A percentile compares a stretch with the other conserved stretches of the same genome.
Conservation (phyloP, 2,888 invertebrate species). For the Pegoplata infirma region DNA sequence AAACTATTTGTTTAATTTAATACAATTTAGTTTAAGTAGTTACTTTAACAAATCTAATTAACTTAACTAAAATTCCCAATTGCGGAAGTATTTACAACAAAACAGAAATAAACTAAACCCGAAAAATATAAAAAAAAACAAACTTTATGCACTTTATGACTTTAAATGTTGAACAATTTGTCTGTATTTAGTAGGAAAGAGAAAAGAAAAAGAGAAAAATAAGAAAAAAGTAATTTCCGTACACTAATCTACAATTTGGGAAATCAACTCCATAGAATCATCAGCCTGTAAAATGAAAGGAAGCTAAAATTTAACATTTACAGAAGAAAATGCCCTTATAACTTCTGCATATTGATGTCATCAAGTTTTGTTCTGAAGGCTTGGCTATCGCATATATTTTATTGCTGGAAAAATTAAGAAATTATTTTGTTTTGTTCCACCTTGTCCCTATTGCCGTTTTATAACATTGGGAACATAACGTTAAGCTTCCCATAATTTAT, state of each 20-base stretch:
- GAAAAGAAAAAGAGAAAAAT: no score
- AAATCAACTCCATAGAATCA: conserved; percentile 29
- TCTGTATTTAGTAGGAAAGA: not conserved
- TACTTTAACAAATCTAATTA: conserved; percentile 42
- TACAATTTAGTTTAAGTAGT: conserved; percentile 19
- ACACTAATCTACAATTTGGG: conserved; percentile 21
- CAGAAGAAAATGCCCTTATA: no score
- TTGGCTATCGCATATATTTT: no score
- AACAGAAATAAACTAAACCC: conserved; percentile 25
- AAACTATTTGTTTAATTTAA: conserved; percentile 11
- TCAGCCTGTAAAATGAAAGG: conserved; percentile 4
- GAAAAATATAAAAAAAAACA: not conserved
- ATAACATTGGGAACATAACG: no score
- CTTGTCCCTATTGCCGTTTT: no score
- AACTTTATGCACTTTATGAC: conserved; percentile 31
- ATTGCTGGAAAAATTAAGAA: no score
- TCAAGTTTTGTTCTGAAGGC: no score
- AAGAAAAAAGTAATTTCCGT: conserved; percentile 36
- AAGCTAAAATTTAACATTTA: not conserved
- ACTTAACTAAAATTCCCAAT: conserved; percentile 36
- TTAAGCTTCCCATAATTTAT: no score
- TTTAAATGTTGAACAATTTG: conserved; percentile 36
- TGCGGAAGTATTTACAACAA: conserved; percentile 41
- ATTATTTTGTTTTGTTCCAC: no score
- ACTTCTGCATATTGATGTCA: no score